These are phyloP conservation scores for Phthorimaea operculella DNA, from an alignment of 1,140 invertebrate species.

Conservation along the genomic window DNA sequence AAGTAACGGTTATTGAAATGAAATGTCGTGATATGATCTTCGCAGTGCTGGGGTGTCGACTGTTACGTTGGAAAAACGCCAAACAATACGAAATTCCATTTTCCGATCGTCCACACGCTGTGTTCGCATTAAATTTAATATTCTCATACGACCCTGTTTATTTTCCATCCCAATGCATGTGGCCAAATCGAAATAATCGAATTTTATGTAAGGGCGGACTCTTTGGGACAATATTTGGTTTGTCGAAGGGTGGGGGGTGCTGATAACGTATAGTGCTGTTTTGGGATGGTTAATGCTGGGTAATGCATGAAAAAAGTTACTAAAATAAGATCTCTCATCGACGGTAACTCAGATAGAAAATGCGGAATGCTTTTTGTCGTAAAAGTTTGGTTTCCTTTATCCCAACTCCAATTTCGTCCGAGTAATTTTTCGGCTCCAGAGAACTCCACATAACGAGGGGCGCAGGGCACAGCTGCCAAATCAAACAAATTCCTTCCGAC, in stretches of 20 bases:
- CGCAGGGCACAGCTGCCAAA: neutral
- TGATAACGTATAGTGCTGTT: neutral
- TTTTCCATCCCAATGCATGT: conserved; percentile 1
- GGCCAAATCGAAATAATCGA: neutral
- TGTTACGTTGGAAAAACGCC: conserved; percentile 16
- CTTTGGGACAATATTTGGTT: neutral
- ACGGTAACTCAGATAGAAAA: neutral
- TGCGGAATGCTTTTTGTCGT: no score
- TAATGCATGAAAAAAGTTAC: conserved; percentile 10
- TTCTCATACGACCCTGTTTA: conserved; percentile 4
- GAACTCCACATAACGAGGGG: neutral
- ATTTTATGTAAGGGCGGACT: neutral
- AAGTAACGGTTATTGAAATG: neutral
- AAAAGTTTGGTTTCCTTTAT: no score
- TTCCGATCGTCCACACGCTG: conserved; percentile 11
- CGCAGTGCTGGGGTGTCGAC: conserved; percentile 15
- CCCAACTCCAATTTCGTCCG: no score
- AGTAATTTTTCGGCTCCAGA: no score
- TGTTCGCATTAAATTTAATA: conserved; percentile 15
- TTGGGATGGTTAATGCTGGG: neutral
- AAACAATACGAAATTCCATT: conserved; percentile 16
- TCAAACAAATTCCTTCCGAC: neutral
- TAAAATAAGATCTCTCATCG: conserved; percentile 37
- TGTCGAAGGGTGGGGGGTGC: conserved; percentile 1
- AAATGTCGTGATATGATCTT: conserved; percentile 20